Conservation (phyloP, 2,113 vertebrate species). For the Zeus faber region DNA sequence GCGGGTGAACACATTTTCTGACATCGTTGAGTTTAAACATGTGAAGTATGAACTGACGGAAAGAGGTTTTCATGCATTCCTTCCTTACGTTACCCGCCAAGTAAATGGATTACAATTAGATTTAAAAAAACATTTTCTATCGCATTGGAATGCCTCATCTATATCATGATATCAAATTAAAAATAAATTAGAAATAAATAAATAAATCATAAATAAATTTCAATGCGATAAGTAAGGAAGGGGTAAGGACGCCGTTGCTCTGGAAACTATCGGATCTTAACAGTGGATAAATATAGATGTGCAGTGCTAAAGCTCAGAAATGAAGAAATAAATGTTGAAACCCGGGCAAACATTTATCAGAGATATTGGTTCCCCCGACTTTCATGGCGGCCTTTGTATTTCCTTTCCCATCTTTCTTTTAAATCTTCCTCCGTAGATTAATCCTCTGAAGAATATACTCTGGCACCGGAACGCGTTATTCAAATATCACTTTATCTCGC, state of each 20-base stretch:
- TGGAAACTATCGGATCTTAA: constrained; percentile 21
- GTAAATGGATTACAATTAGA: too few species aligned
- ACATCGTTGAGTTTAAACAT: too few species aligned
- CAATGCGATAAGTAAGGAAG: too few species aligned
- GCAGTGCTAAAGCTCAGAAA: constrained; percentile 16
- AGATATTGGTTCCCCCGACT: constrained; percentile 17
- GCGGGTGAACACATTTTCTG: too few species aligned
- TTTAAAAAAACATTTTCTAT: too few species aligned
- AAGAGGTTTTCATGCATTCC: too few species aligned
- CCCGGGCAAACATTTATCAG: constrained; percentile 36
- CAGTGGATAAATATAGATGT: constrained; percentile 11
- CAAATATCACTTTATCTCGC: constrained; percentile 30
- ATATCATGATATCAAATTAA: too few species aligned
- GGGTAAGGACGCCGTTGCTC: constrained; percentile 21
- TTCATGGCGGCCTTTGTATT: neutral
- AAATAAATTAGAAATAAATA: neutral
- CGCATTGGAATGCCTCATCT: too few species aligned
- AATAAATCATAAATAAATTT: neutral
- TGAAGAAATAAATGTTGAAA: constrained; percentile 44
- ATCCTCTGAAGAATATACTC: too few species aligned
- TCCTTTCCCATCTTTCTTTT: neutral
- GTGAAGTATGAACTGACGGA: too few species aligned
- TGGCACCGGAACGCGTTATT: constrained; percentile 27
- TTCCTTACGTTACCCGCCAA: too few species aligned
- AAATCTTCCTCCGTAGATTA: neutral